phyloP scores from a whole-genome alignment of 2,797 vertebrate genomes.

The Monodelphis domestica region DNA sequence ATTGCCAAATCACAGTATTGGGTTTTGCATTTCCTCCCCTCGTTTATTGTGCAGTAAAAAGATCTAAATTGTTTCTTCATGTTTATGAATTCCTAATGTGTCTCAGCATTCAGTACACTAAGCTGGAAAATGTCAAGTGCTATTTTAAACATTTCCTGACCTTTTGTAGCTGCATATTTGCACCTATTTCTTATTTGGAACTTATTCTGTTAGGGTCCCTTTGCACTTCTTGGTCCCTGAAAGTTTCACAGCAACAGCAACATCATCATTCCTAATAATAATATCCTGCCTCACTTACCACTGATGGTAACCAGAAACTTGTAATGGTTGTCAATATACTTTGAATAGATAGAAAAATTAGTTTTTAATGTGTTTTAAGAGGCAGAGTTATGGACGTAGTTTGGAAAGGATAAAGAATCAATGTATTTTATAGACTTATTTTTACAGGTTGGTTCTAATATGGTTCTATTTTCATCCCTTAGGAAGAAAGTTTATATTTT shows the following conservation, averaged over 20 bases:
- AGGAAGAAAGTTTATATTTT: conserved; percentile 54
- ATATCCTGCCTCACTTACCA: not conserved
- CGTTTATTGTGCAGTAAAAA: conserved; percentile 65
- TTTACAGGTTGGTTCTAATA: not conserved
- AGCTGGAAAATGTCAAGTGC: conserved; percentile 75
- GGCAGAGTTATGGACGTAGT: not conserved
- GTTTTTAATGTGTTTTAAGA: not conserved
- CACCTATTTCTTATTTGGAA: conserved; percentile 45
- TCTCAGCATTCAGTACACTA: conserved; percentile 76
- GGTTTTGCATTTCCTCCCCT: conserved; percentile 60
- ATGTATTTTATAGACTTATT: not conserved
- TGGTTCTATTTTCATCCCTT: conserved; percentile 45
- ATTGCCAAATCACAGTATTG: conserved; percentile 42
- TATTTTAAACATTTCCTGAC: conserved; percentile 73
- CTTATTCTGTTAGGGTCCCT: conserved; percentile 44
- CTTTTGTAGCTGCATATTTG: conserved; percentile 61
- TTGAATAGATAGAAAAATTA: conserved; percentile 28
- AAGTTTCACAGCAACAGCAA: conserved; percentile 37
- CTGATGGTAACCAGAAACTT: conserved; percentile 1
- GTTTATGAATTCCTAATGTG: conserved; percentile 79
- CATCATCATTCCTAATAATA: conserved; percentile 41
- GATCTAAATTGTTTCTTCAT: conserved; percentile 70
- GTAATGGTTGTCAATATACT: not conserved
- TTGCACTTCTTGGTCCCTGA: conserved; percentile 16
- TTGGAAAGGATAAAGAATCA: not conserved